phyloP scores from a whole-genome alignment of 2,797 vertebrate genomes.

The Apodemus agrarius region DNA sequence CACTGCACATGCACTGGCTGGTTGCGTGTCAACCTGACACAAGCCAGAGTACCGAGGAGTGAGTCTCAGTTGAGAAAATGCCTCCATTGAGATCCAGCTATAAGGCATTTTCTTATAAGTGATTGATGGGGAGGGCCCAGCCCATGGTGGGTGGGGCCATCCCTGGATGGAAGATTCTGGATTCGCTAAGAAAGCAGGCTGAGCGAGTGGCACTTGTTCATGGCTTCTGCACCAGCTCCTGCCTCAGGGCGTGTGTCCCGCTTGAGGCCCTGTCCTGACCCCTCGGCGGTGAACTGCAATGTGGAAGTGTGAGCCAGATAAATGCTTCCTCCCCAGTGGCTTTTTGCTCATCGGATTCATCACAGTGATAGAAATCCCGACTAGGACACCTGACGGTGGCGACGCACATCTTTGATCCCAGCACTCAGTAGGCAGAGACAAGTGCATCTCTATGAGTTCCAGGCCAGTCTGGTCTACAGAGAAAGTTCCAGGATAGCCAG shows the following conservation, averaged over 20 bases:
- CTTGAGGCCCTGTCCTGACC: not conserved
- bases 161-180: not conserved
- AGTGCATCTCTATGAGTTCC: not conserved
- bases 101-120: not conserved
- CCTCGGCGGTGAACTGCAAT: not conserved
- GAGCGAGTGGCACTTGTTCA: not conserved
- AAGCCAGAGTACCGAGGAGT: not conserved
- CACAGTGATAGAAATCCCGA: not conserved
- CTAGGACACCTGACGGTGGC: not conserved
- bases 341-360: not conserved
- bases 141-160: not conserved
- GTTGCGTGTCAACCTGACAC: not conserved
- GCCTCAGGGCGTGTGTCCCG: not conserved
- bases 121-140: not conserved
- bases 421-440: not conserved
- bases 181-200: not conserved
- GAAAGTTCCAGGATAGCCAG: not conserved
- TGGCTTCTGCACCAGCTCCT: not conserved
- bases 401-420: not conserved
- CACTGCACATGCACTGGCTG: not conserved
- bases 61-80: not conserved
- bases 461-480: not conserved
- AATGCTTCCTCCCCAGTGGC: not conserved
- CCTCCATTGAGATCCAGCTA: not conserved
- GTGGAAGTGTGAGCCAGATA: not conserved